phyloP scores from a whole-genome alignment of 2,113 vertebrate genomes.

The Glaucidium brasilianum region DNA sequence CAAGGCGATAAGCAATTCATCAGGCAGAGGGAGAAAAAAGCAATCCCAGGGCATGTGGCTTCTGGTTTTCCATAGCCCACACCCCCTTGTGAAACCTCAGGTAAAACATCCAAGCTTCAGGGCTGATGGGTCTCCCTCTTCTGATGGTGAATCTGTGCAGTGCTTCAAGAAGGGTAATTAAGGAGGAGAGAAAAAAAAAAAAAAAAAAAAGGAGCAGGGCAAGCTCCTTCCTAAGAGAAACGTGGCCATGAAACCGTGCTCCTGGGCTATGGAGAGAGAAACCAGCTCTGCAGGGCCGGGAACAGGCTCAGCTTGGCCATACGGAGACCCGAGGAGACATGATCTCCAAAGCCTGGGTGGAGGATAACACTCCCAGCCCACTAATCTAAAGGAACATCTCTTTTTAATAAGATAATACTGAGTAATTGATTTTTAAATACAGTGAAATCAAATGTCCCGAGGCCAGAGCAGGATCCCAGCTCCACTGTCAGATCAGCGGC shows the following conservation, averaged over 20 bases:
- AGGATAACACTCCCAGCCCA: not conserved
- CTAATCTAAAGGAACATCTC: not conserved
- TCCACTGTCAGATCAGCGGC: fast-evolving
- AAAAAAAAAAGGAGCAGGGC: not conserved
- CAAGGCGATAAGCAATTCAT: not conserved
- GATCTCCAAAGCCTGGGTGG: not conserved
- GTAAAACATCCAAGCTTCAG: not conserved
- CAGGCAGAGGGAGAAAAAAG: not conserved
- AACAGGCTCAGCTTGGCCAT: not conserved
- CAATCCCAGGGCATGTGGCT: fast-evolving
- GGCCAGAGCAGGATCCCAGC: constrained; percentile 21
- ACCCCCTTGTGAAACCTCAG: not conserved
- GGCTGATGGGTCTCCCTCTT: not conserved
- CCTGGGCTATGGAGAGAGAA: not conserved
- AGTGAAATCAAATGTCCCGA: not conserved
- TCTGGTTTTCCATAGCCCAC: not conserved
- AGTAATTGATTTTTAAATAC: constrained; percentile 62
- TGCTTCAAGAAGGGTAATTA: too few species aligned
- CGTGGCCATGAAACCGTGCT: not conserved
- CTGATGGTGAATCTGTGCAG: not conserved
- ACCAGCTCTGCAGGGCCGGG: not conserved
- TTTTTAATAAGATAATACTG: not conserved
- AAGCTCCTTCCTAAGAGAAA: not conserved
- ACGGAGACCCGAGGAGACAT: fast-evolving
- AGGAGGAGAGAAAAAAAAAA: not conserved